phyloP scores from a whole-genome alignment of 2,113 vertebrate species.

The Chloroceryle aenea region DNA sequence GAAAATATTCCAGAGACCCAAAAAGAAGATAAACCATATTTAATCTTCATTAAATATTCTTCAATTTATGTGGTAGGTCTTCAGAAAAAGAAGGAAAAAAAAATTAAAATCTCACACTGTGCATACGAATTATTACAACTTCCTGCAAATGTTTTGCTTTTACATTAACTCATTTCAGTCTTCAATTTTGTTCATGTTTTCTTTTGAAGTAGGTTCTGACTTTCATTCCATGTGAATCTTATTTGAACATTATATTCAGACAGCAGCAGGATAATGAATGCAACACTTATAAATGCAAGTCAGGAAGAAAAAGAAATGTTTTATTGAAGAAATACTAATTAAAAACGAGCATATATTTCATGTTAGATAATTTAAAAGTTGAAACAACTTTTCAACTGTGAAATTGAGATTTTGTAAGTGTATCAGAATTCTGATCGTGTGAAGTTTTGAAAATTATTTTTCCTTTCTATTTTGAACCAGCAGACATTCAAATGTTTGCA shows the following conservation, averaged over 20 bases:
- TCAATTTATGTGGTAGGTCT: not conserved
- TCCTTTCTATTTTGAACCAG: not conserved
- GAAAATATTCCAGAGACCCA: not conserved
- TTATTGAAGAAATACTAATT: not conserved
- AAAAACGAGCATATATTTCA: not conserved
- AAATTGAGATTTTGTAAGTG: not conserved
- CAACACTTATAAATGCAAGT: not conserved
- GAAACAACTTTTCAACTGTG: not conserved
- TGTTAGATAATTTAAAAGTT: not conserved
- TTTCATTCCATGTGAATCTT: not conserved
- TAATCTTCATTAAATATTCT: not conserved
- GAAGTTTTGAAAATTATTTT: not conserved
- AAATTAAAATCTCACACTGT: not conserved
- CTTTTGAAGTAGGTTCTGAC: not conserved
- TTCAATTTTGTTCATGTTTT: not conserved
- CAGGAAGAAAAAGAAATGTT: not conserved
- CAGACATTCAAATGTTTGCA: not conserved
- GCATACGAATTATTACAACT: not conserved
- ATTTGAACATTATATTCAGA: not conserved
- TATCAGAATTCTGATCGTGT: not conserved
- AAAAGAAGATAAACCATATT: not conserved
- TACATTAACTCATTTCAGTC: not conserved
- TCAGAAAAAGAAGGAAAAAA: not conserved
- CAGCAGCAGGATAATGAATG: not conserved
- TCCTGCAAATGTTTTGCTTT: not conserved